phyloP scores from a whole-genome alignment of 2,113 vertebrate species.

The Siniperca knerii region DNA sequence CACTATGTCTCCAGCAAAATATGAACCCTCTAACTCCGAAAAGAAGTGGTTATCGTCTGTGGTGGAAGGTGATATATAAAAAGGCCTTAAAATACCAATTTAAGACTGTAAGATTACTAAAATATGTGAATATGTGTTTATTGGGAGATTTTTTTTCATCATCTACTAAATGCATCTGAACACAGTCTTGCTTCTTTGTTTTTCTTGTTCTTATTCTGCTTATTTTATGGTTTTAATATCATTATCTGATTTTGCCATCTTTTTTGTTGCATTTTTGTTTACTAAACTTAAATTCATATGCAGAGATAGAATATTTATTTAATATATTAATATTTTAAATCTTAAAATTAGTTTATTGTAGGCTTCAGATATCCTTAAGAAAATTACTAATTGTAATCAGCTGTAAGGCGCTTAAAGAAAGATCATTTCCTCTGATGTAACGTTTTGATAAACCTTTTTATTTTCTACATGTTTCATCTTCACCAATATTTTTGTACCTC shows the following conservation, averaged over 20 bases:
- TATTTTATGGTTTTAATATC: neutral
- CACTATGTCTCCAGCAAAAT: neutral
- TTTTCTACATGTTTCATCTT: too few relatives aligned
- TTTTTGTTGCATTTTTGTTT: neutral
- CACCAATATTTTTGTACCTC: neutral
- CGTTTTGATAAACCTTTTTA: too few relatives aligned
- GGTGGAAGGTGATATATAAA: too few relatives aligned
- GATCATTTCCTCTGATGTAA: too few relatives aligned
- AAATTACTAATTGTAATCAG: too few relatives aligned
- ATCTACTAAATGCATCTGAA: too few relatives aligned
- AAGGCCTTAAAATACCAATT: neutral
- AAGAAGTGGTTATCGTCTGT: neutral
- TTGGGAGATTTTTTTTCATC: too few relatives aligned
- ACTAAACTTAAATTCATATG: neutral
- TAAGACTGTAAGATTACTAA: neutral
- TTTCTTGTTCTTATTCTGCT: neutral
- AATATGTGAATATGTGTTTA: neutral
- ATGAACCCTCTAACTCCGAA: neutral
- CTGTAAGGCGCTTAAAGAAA: too few relatives aligned
- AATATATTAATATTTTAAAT: too few relatives aligned
- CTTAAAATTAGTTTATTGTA: neutral
- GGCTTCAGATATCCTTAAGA: neutral
- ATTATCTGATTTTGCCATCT: too few relatives aligned
- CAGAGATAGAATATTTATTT: too few relatives aligned
- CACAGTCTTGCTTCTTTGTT: neutral